A percentile compares a stretch with the other conserved stretches of the same genome.
Evolutionary conservation across 2,888 invertebrate genomes (phyloP).

Genomic region (Steromphala cineraria): DNA sequence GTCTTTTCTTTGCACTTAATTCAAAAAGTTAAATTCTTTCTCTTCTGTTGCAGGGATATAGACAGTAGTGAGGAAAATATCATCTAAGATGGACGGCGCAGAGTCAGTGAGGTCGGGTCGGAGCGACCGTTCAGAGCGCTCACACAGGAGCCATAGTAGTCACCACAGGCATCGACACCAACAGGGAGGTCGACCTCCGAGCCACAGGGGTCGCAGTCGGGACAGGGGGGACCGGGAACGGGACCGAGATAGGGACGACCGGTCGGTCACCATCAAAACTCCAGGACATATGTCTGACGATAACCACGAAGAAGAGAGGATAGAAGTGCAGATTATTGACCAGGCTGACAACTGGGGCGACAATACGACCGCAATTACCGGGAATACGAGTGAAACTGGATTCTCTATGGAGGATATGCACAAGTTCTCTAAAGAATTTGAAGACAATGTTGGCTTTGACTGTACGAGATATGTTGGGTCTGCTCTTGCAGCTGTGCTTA

Average conservation of each 20-base stretch:
- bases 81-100: slow-evolving; percentile 80
- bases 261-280: slow-evolving; percentile 68
- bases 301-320: slow-evolving; percentile 75
- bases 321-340: slow-evolving; percentile 95
- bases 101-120: slow-evolving; percentile 91
- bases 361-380: slow-evolving; percentile 96
- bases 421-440: slow-evolving; percentile 69
- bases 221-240: slow-evolving; percentile 48
- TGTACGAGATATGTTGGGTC: slow-evolving; percentile 84
- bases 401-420: slow-evolving; percentile 90
- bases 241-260: slow-evolving; percentile 56
- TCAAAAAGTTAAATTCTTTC: no score
- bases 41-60: background rate
- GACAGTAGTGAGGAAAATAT: background rate
- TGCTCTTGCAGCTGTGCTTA: slow-evolving; percentile 86
- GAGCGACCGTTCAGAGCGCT: slow-evolving; percentile 88
- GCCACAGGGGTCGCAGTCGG: slow-evolving; percentile 50
- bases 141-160: slow-evolving; percentile 72
- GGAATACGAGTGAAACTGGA: slow-evolving; percentile 96
- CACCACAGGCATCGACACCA: slow-evolving; percentile 61
- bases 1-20: no score
- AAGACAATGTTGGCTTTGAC: slow-evolving; percentile 65
- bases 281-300: slow-evolving; percentile 60
- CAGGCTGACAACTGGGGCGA: slow-evolving; percentile 99
- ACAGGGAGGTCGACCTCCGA: slow-evolving; percentile 33